Evolutionary conservation across 1,140 invertebrate species (phyloP).

Genomic region (Penaeus vannamei): DNA sequence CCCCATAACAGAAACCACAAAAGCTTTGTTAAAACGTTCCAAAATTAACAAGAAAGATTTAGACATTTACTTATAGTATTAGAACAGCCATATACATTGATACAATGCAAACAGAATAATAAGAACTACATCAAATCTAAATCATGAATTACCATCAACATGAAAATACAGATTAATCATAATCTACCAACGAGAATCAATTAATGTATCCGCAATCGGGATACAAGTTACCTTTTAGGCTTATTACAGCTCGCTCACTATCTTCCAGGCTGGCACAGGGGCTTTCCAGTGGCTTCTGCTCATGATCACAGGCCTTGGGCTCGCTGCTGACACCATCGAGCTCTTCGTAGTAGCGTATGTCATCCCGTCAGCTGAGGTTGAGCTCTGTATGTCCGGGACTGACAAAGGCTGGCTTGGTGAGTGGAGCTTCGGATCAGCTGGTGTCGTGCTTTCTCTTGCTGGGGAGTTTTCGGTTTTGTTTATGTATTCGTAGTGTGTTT

Average conservation of each 20-base stretch:
- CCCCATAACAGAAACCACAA: too few relatives aligned
- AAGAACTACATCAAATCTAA: too few relatives aligned
- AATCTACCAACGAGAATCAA: too few relatives aligned
- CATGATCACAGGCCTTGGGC: constrained; percentile 79
- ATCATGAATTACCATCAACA: too few relatives aligned
- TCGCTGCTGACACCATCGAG: constrained; percentile 84
- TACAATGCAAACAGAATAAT: too few relatives aligned
- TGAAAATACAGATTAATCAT: too few relatives aligned
- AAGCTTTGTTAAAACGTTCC: too few relatives aligned
- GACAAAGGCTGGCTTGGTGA: constrained; percentile 86
- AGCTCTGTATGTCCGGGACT: constrained; percentile 81
- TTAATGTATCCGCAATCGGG: too few relatives aligned
- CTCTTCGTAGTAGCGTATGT: constrained; percentile 83
- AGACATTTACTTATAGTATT: too few relatives aligned
- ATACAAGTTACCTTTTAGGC: too few relatives aligned
- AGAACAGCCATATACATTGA: too few relatives aligned
- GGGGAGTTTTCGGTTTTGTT: background rate
- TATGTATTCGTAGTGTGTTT: background rate
- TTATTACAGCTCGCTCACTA: background rate
- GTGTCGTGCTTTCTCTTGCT: background rate
- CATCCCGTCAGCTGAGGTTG: constrained; percentile 83
- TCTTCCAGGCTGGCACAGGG: constrained; percentile 79
- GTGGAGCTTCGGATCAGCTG: constrained; percentile 55
- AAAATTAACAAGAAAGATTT: too few relatives aligned
- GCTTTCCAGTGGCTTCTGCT: constrained; percentile 80